Evolutionary conservation across 2,113 vertebrate species (phyloP).

Genomic region (Ovibos moschatus): DNA sequence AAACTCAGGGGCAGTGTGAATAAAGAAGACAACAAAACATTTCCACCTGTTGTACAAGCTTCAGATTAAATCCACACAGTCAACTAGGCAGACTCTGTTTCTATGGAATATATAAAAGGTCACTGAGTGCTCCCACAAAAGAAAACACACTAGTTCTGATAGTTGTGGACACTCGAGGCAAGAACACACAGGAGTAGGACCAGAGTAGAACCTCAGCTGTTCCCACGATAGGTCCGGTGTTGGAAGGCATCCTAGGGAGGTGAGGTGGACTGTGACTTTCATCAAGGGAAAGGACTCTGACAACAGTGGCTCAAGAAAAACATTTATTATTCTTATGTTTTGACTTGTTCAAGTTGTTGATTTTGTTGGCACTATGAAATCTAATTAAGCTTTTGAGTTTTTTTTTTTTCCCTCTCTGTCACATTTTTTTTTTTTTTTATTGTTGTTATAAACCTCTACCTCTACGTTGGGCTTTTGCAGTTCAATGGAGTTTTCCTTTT

Average conservation of each 20-base stretch:
- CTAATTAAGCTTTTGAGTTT: neutral
- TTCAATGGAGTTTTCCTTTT: neutral
- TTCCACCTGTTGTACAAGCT: neutral
- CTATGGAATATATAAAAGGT: neutral
- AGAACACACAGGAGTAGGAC: neutral
- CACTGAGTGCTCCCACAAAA: neutral
- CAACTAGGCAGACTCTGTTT: neutral
- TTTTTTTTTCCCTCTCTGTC: rapidly evolving
- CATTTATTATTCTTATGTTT: neutral
- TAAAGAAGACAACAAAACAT: neutral
- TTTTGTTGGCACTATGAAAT: neutral
- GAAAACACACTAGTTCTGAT: neutral
- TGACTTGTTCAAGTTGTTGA: neutral
- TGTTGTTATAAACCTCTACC: neutral
- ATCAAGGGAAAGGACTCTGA: neutral
- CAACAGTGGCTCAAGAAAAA: neutral
- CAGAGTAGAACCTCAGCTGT: neutral
- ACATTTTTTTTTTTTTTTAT: neutral
- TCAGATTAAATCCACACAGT: neutral
- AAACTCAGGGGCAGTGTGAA: neutral
- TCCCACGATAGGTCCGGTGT: neutral
- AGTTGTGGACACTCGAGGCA: neutral
- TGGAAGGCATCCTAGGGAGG: neutral
- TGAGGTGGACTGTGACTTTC: neutral
- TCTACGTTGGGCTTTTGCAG: neutral